Percentiles rank a stretch among this genome's conserved stretches.
These are phyloP conservation scores for Drosophila pseudoobscura DNA, from an alignment of 1,140 invertebrate species.

Conservation along the genomic window DNA sequence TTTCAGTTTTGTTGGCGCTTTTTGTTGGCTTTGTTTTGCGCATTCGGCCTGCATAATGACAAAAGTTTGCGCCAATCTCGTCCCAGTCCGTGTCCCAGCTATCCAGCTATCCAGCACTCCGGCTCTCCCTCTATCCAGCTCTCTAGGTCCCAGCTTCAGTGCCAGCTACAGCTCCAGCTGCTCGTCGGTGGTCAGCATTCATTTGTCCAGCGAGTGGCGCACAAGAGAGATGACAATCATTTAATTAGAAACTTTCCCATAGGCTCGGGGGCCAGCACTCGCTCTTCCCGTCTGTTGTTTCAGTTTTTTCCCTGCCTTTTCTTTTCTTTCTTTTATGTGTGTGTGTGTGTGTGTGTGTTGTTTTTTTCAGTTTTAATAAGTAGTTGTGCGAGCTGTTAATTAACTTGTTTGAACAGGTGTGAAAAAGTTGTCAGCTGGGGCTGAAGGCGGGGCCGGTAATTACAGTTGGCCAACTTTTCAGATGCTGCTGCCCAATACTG, in stretches of 20 bases:
- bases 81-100: constrained; percentile 21
- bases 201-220: constrained; percentile 58
- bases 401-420: constrained; percentile 82
- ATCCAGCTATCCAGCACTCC: background rate
- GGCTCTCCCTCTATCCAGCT: background rate
- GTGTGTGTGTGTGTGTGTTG: too few species aligned
- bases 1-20: constrained; percentile 57
- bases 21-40: constrained; percentile 42
- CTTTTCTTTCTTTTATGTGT: constrained; percentile 29
- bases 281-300: constrained; percentile 35
- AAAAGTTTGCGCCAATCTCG: constrained; percentile 60
- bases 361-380: constrained; percentile 56
- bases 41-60: constrained; percentile 71
- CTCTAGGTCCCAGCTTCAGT: constrained; percentile 31
- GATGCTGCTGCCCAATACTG: constrained; percentile 37
- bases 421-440: constrained; percentile 74
- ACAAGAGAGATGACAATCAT: constrained; percentile 82
- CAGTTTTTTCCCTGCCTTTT: constrained; percentile 23
- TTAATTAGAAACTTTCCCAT: constrained; percentile 83
- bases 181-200: constrained; percentile 56
- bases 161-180: constrained; percentile 33
- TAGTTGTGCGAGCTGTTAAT: constrained; percentile 81
- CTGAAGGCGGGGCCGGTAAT: constrained; percentile 53
- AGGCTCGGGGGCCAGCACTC: constrained; percentile 63
- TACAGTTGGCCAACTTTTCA: constrained; percentile 82